Base-by-base conservation (phyloP, 1,140 invertebrate species). In the Pseudomyrmex gracilis region DNA sequence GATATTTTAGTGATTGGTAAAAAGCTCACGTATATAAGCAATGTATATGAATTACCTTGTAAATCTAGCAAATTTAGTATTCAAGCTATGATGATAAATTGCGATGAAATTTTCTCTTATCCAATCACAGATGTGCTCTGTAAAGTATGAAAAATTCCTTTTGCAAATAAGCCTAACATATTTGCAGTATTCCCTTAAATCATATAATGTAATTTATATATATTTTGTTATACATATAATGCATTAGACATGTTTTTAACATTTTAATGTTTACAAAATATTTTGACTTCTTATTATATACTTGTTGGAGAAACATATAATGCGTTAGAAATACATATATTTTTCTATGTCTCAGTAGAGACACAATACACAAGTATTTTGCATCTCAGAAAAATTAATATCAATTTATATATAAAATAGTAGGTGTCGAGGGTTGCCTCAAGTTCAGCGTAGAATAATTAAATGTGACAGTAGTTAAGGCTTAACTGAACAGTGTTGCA, bases 61-160 rank as follows among this genome's bases (percentile, higher is more conserved):
- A 51, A 51, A 68, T 51, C 66, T 20, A 68, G 13, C 15, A 2
- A 51, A 8, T 68, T 68, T 51, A 5, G 12, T 51, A 68, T 68
- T 1, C 49, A 68, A 24, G 10, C 55, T n/a, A 55, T 70, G 22
- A 34, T 12, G 3, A 10, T 53, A 9, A 70, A 34, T 55, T 17
- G 20, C 9, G 22, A 70, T 10, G 13, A 20, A 20, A 68, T 70
- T 5, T 70, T n/a, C 12, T 70, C 49, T 1, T 70, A 9, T 8
- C 22, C 67, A 70, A 34, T 70, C 34, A 55, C 49, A 70, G 67
- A 55, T 24, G 4, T 70, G 4, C 5, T 70, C 13, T 8, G 67
- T 53, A 70, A 70, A 70, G 15, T 22, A 55, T 68, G 51, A 49
- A 70, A 70, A 70, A 70, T 70, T 70, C 49, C 67, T 70, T 55